These are phyloP conservation scores for Pao palembangensis DNA, from an alignment of 2,113 vertebrate genomes.

Conservation along the genomic window DNA sequence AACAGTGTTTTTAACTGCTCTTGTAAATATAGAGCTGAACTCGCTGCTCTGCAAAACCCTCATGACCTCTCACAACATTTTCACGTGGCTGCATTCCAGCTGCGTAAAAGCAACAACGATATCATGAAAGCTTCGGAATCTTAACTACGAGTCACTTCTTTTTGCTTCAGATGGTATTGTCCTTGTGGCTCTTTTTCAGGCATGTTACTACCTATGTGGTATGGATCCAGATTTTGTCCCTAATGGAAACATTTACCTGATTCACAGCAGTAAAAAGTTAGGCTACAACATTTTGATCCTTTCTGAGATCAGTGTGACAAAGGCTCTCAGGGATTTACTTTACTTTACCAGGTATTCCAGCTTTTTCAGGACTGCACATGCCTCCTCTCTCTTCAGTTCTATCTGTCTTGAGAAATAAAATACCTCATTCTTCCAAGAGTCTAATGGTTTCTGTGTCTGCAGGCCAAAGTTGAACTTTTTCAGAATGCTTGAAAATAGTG, in stretches of 20 bases:
- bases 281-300: too few relatives aligned
- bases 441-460: too few relatives aligned
- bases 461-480: too few relatives aligned
- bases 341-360: too few relatives aligned
- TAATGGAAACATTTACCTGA: too few relatives aligned
- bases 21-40: constrained; percentile 56
- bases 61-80: constrained; percentile 47
- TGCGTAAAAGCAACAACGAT: constrained; percentile 25
- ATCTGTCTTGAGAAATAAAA: too few relatives aligned
- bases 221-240: not conserved
- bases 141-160: not conserved
- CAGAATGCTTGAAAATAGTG: too few relatives aligned
- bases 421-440: too few relatives aligned
- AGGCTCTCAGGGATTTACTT: not conserved
- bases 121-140: not conserved
- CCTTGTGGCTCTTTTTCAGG: not conserved
- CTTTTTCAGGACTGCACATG: too few relatives aligned
- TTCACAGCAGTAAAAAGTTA: too few relatives aligned
- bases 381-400: too few relatives aligned
- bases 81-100: constrained; percentile 40
- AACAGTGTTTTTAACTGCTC: constrained; percentile 57
- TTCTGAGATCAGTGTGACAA: not conserved
- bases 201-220: not conserved
- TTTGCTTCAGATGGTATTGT: not conserved
- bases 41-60: constrained; percentile 45